Percentiles rank a stretch among this genome's conserved stretches.
phyloP scores from a whole-genome alignment of 1,140 invertebrate species.

The Hycleus cichorii region DNA sequence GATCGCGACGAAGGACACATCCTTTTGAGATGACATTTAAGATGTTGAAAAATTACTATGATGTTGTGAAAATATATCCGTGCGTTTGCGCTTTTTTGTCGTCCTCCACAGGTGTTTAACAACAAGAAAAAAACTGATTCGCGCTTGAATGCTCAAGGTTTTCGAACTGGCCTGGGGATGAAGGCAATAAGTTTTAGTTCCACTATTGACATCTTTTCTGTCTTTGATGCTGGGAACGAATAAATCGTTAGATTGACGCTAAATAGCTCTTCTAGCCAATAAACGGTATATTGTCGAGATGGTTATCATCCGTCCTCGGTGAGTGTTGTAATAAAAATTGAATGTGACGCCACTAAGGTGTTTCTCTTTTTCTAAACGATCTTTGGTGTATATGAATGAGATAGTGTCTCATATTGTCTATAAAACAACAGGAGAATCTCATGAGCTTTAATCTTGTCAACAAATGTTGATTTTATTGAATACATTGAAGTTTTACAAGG shows the following conservation, averaged over 20 bases:
- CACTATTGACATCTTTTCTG: background rate
- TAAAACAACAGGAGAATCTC: slow-evolving; percentile 27
- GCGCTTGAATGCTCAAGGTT: too few relatives aligned
- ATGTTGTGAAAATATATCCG: too few relatives aligned
- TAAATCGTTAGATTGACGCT: slow-evolving; percentile 17
- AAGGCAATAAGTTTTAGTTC: too few relatives aligned
- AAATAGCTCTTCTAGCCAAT: slow-evolving; percentile 12
- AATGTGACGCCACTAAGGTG: slow-evolving; percentile 11
- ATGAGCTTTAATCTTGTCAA: slow-evolving; percentile 23
- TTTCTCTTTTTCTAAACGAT: slow-evolving; percentile 2
- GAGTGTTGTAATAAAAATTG: slow-evolving; percentile 15
- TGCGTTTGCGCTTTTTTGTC: too few relatives aligned
- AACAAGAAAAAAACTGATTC: too few relatives aligned
- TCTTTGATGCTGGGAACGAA: background rate
- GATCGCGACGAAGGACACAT: background rate
- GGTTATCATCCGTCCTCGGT: slow-evolving; percentile 5
- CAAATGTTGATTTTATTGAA: slow-evolving; percentile 28
- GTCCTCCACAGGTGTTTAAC: too few relatives aligned
- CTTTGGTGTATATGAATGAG: slow-evolving; percentile 2
- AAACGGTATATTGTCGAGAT: slow-evolving; percentile 18
- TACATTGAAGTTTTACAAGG: slow-evolving; percentile 23
- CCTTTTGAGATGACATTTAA: background rate
- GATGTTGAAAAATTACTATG: background rate
- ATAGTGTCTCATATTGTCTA: slow-evolving; percentile 21
- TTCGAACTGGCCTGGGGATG: too few relatives aligned